A percentile compares a stretch with the other conserved stretches of the same genome.
Conservation (phyloP, 2,113 vertebrate species). For the Cavia porcellus region DNA sequence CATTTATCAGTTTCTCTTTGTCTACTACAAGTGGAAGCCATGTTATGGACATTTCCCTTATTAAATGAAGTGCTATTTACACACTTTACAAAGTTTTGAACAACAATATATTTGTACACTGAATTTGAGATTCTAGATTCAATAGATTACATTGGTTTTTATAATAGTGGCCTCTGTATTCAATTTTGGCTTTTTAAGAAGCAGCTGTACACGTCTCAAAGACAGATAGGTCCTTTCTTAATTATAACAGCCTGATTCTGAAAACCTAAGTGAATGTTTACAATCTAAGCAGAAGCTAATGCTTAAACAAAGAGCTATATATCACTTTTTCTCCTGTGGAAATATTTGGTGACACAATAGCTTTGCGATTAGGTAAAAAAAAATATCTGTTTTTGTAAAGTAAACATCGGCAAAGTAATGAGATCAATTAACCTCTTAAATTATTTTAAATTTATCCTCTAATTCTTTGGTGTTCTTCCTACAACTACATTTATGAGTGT, state of each 20-base stretch:
- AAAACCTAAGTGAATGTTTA: neutral
- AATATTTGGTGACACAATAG: neutral
- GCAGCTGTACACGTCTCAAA: neutral
- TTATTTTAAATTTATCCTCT: neutral
- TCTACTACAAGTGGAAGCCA: neutral
- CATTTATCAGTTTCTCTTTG: neutral
- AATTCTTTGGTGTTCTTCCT: neutral
- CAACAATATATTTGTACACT: neutral
- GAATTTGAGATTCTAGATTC: slow-evolving; percentile 40
- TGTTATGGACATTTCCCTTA: neutral
- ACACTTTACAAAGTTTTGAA: neutral
- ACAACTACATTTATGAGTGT: neutral
- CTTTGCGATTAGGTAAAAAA: slow-evolving; percentile 18
- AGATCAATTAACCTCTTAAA: neutral
- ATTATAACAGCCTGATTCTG: neutral
- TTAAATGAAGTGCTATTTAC: neutral
- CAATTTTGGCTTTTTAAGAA: neutral
- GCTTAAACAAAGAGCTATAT: neutral
- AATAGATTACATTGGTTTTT: neutral
- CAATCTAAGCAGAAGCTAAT: neutral
- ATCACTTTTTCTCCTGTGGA: neutral
- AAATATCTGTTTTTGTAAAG: neutral
- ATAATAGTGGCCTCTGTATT: neutral
- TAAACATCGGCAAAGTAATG: neutral
- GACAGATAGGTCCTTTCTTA: neutral